Conservation (phyloP, 2,888 invertebrate species). For the Timandra comae region DNA sequence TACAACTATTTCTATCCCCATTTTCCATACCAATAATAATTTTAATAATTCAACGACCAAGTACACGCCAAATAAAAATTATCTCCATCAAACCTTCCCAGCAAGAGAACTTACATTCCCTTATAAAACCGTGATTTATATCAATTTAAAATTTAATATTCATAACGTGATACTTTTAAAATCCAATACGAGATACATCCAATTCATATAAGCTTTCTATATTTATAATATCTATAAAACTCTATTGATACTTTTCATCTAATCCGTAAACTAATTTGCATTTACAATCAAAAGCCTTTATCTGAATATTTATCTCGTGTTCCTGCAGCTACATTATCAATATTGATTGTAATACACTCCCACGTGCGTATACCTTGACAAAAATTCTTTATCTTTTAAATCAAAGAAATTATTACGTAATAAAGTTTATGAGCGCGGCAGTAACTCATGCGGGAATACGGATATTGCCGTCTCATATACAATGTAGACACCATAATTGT, state of each 20-base stretch:
- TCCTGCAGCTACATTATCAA: slow-evolving; percentile 23
- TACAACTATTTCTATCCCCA: no score
- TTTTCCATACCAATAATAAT: no score
- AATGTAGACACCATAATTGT: slow-evolving; percentile 7
- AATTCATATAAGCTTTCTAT: slow-evolving; percentile 1
- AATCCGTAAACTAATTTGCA: slow-evolving; percentile 30
- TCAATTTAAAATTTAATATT: not conserved
- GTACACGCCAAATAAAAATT: no score
- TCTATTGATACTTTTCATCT: slow-evolving; percentile 6
- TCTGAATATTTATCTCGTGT: slow-evolving; percentile 14
- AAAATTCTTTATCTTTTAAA: slow-evolving; percentile 32
- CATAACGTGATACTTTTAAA: slow-evolving; percentile 3
- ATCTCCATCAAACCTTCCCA: no score
- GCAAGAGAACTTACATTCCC: no score
- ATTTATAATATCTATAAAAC: slow-evolving; percentile 14
- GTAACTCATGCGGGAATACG: not conserved
- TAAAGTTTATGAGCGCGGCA: slow-evolving; percentile 12
- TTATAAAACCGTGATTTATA: no score
- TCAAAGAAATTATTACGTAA: slow-evolving; percentile 33
- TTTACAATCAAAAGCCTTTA: slow-evolving; percentile 28
- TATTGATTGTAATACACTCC: slow-evolving; percentile 23
- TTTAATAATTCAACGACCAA: no score
- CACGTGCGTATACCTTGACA: slow-evolving; percentile 43
- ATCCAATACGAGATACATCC: no score
- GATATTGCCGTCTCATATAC: not conserved